Conservation (phyloP, 2,888 invertebrate species). For the Drosophila paucipuncta region DNA sequence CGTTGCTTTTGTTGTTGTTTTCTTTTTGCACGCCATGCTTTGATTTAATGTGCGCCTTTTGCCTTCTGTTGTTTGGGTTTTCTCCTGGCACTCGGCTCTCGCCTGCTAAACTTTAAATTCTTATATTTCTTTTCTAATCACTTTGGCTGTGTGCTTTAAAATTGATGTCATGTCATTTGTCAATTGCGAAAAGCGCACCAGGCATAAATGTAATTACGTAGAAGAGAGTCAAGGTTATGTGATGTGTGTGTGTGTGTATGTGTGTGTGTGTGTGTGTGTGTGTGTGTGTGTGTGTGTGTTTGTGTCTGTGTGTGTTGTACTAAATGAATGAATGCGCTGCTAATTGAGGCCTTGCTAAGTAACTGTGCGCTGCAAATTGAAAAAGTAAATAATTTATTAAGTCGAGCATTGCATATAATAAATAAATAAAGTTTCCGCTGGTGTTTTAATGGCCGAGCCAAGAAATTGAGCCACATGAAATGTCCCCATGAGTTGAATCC, state of each 20-base stretch:
- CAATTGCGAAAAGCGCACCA: slow-evolving; percentile 54
- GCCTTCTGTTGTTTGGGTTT: slow-evolving; percentile 34
- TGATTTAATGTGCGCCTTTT: slow-evolving; percentile 57
- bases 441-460: slow-evolving; percentile 41
- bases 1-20: neutral
- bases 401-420: slow-evolving; percentile 21
- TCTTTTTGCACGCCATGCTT: slow-evolving; percentile 65
- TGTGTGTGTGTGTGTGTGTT: slow-evolving; percentile 5
- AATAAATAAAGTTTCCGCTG: slow-evolving; percentile 49
- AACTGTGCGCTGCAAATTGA: slow-evolving; percentile 47
- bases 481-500: slow-evolving; percentile 16
- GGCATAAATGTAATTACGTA: slow-evolving; percentile 55
- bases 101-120: slow-evolving; percentile 34
- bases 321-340: slow-evolving; percentile 64
- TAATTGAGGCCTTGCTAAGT: slow-evolving; percentile 69
- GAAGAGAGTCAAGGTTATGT: slow-evolving; percentile 2
- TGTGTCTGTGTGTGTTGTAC: slow-evolving; percentile 18
- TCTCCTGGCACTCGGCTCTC: slow-evolving; percentile 33
- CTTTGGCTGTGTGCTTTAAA: slow-evolving; percentile 29
- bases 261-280: slow-evolving; percentile 9
- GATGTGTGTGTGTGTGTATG: slow-evolving; percentile 3
- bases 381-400: slow-evolving; percentile 39
- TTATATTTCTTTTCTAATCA: slow-evolving; percentile 39
- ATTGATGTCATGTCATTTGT: slow-evolving; percentile 72
- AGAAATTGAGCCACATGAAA: slow-evolving; percentile 28